These are phyloP conservation scores for Caerostris darwini DNA, from an alignment of 1,140 invertebrate genomes.

Conservation along the genomic window DNA sequence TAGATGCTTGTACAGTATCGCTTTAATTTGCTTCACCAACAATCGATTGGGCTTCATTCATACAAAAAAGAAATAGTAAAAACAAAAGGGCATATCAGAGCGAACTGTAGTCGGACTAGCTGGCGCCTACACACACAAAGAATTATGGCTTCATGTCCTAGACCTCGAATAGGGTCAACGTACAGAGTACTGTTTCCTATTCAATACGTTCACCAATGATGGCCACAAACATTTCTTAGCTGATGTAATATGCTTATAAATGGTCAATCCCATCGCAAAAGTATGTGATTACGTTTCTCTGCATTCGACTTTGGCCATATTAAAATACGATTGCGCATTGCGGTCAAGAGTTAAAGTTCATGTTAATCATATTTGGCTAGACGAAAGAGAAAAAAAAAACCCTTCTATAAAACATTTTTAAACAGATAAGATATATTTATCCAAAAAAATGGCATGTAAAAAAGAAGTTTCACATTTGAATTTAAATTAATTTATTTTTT, in stretches of 20 bases:
- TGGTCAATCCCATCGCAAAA: not conserved
- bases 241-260: not conserved
- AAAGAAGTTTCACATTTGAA: not conserved
- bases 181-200: not conserved
- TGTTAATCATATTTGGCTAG: not conserved
- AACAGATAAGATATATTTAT: not conserved
- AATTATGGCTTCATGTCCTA: not conserved
- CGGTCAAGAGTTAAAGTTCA: constrained; percentile 42
- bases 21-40: not conserved
- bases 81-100: constrained; percentile 8
- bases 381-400: not conserved
- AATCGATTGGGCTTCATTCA: not conserved
- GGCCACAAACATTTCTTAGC: not conserved
- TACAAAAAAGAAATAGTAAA: not conserved
- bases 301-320: not conserved
- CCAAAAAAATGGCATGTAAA: not conserved
- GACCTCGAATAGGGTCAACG: constrained; percentile 20
- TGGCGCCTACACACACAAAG: not conserved
- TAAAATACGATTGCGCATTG: not conserved
- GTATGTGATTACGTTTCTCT: not conserved
- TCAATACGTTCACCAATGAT: not conserved
- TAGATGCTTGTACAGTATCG: not conserved
- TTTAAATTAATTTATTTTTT: too few relatives aligned
- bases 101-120: not conserved
- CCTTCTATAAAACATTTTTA: not conserved